Evolutionary conservation across 2,113 vertebrate genomes (phyloP).

Genomic region (Ammodytes marinus): DNA sequence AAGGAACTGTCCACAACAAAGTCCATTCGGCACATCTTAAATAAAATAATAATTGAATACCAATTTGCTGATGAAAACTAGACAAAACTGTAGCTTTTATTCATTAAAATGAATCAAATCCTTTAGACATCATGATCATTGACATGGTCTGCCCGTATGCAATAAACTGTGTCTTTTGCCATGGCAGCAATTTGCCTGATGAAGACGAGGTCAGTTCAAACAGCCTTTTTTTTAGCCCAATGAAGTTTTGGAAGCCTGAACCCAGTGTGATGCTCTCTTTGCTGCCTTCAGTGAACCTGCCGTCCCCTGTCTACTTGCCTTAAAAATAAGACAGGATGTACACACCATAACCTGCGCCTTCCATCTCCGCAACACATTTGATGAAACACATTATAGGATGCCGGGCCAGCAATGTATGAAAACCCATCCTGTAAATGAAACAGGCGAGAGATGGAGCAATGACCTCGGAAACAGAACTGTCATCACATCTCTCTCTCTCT

Average conservation of each 20-base stretch:
- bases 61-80: not conserved
- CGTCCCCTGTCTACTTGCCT: not conserved
- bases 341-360: not conserved
- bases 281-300: not conserved
- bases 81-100: not conserved
- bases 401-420: not conserved
- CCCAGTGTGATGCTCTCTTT: not conserved
- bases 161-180: not conserved
- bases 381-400: conserved; percentile 56
- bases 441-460: conserved; percentile 18
- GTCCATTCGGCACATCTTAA: not conserved
- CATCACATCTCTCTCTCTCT: conserved; percentile 9
- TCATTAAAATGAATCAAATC: not conserved
- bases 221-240: not conserved
- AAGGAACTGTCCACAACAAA: not conserved
- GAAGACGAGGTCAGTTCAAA: not conserved
- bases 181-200: not conserved
- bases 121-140: not conserved
- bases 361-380: conserved; percentile 30
- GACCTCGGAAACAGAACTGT: conserved; percentile 59
- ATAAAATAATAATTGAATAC: not conserved
- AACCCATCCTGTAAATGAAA: conserved; percentile 36
- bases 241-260: not conserved
- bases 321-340: conserved; percentile 9
- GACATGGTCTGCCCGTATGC: not conserved